Base-by-base conservation (phyloP, 2,888 invertebrate species). In the Pollenia angustigena region DNA sequence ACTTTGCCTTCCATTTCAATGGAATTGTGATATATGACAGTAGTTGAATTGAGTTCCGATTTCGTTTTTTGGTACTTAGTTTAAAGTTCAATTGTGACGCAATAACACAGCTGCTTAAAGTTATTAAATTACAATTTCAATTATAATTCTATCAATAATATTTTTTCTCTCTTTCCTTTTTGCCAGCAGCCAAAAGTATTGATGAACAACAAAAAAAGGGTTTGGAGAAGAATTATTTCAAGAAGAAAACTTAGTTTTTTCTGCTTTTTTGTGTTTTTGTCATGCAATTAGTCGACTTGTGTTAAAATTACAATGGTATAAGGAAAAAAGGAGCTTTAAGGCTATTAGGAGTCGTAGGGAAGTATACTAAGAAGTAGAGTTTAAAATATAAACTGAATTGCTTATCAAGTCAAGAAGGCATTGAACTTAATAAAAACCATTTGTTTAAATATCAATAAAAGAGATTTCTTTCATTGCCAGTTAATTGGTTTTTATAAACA, bases 111-210 rank as follows among this genome's bases (percentile, higher is more conserved):
- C 83, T 87, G 87, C 72, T 84, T 78, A 66, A 81, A 84, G 78
- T 81, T 87, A 87, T 87, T 87, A 87, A 84, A 87, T 84, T 78
- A 84, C 87, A 87, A 87, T 87, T 81, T 87, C 87, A 87, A 87
- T 87, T 87, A 87, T 84, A 84, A 84, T 83, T 84, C 84, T 87
- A 87, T 87, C 83, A 87, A 87, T 87, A 81, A 74, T 81, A 81
- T 78, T 87, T 86, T 32, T 32, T 32, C 32, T 32, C 32, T 32
- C 32, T 32, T 32, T 32, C 32, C 32, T 32, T 32, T 6, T 42
- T 64, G 54, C 62, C 62, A 68, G 46, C 78, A 71, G 40, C 52
- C 58, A 58, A 75, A 66, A 54, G 16, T 50, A 84, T 68, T 81
- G 81, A 78, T 74, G 40, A 78, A 74, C 23, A 64, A n/a, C n/a